phyloP scores from a whole-genome alignment of 2,797 vertebrate species.

The Falco rusticolus region DNA sequence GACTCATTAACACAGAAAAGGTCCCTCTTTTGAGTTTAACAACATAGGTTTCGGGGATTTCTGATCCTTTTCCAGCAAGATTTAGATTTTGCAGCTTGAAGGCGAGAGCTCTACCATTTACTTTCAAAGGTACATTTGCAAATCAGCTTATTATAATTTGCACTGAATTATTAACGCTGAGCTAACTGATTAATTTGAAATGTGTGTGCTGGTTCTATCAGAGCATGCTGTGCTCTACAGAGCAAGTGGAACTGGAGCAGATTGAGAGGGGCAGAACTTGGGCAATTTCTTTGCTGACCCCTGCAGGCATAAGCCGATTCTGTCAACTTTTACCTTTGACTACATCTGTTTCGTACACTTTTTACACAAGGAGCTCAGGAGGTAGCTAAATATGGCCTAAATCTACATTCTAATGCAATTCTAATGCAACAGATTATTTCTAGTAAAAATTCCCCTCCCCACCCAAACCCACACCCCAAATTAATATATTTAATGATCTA shows the following conservation, averaged over 20 bases:
- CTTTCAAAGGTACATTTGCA: constrained; percentile 28
- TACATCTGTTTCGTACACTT: neutral
- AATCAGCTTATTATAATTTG: constrained; percentile 27
- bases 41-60: neutral
- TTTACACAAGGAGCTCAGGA: neutral
- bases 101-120: neutral
- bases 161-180: constrained; percentile 36
- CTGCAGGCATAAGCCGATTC: constrained; percentile 18
- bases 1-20: neutral
- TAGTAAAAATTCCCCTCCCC: neutral
- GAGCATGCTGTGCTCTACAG: neutral
- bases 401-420: constrained; percentile 52
- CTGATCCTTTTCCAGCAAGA: neutral
- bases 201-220: neutral
- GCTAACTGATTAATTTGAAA: constrained; percentile 19
- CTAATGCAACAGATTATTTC: constrained; percentile 30
- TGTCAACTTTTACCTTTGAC: neutral
- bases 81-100: neutral
- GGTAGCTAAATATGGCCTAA: constrained; percentile 37
- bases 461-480: too few species aligned
- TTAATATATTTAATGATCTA: constrained; percentile 34
- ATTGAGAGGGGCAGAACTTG: constrained; percentile 17
- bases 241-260: neutral
- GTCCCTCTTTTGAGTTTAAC: neutral
- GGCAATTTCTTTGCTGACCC: constrained; percentile 46